Evolutionary conservation across 2,113 vertebrate species (phyloP).

Genomic region (Lynx canadensis): DNA sequence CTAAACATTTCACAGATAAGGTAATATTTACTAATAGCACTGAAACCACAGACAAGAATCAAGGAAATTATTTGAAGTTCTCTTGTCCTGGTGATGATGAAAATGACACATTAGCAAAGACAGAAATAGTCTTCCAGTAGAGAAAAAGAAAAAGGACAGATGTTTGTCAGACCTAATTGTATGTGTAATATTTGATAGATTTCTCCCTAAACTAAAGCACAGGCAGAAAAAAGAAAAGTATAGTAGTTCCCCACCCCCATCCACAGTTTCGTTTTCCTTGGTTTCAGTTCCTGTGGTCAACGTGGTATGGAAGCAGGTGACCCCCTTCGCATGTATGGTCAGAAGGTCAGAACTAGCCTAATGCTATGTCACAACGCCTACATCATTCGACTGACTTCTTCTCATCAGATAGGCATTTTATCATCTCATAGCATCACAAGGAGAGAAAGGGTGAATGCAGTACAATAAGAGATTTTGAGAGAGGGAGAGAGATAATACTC

Average conservation of each 20-base stretch:
- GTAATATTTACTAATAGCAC: neutral
- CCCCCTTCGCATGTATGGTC: neutral
- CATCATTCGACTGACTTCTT: neutral
- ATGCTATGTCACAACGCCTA: neutral
- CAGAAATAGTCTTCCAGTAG: constrained; percentile 45
- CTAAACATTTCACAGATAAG: neutral
- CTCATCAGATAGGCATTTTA: neutral
- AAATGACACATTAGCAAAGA: constrained; percentile 60
- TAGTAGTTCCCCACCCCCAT: neutral
- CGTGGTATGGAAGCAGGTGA: neutral
- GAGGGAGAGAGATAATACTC: neutral
- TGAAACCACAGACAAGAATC: neutral
- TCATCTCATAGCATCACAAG: neutral
- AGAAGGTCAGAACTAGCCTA: neutral
- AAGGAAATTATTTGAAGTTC: neutral
- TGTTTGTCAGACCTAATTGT: constrained; percentile 43
- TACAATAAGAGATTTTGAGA: neutral
- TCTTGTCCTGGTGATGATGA: constrained; percentile 39
- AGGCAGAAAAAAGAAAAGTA: neutral
- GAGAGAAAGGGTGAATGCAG: neutral
- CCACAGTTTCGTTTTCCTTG: neutral
- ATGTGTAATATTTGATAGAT: constrained; percentile 42
- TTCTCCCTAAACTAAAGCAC: constrained; percentile 66
- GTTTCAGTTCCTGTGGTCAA: neutral
- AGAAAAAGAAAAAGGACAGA: constrained; percentile 58